These are phyloP conservation scores for Drosophila hydei DNA, from an alignment of 1,140 invertebrate species.

Conservation along the genomic window DNA sequence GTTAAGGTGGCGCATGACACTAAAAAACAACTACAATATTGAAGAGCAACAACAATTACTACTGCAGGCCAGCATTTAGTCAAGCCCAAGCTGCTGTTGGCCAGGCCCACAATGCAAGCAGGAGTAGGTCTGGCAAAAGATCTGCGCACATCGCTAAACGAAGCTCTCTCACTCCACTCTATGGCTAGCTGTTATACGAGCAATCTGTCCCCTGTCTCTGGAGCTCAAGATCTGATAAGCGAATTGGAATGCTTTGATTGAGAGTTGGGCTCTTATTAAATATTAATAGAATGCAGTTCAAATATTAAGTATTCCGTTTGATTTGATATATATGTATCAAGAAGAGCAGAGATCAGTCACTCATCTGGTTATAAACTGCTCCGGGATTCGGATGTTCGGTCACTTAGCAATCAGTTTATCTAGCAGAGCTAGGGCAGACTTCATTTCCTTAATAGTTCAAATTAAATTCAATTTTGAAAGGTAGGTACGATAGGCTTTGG, in stretches of 20 bases:
- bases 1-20: slow-evolving; percentile 81
- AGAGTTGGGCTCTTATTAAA: slow-evolving; percentile 10
- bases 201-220: slow-evolving; percentile 18
- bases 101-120: slow-evolving; percentile 39
- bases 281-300: slow-evolving; percentile 16
- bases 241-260: slow-evolving; percentile 20
- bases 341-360: no score
- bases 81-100: slow-evolving; percentile 57
- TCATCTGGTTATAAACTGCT: no score
- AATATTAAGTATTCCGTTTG: background rate
- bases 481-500: background rate
- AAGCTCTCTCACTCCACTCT: background rate
- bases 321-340: no score
- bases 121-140: slow-evolving; percentile 10
- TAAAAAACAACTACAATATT: slow-evolving; percentile 30
- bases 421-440: background rate
- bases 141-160: slow-evolving; percentile 36
- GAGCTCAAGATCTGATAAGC: slow-evolving; percentile 17
- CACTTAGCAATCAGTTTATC: background rate
- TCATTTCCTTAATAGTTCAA: slow-evolving; percentile 5
- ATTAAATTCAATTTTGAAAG: slow-evolving; percentile 19
- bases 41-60: slow-evolving; percentile 46
- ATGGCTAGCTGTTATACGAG: slow-evolving; percentile 13
- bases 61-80: slow-evolving; percentile 70
- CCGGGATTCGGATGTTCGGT: no score